Percentiles rank a stretch among this genome's conserved stretches.
Conservation (phyloP, 2,888 invertebrate genomes). For the Helleia helle region DNA sequence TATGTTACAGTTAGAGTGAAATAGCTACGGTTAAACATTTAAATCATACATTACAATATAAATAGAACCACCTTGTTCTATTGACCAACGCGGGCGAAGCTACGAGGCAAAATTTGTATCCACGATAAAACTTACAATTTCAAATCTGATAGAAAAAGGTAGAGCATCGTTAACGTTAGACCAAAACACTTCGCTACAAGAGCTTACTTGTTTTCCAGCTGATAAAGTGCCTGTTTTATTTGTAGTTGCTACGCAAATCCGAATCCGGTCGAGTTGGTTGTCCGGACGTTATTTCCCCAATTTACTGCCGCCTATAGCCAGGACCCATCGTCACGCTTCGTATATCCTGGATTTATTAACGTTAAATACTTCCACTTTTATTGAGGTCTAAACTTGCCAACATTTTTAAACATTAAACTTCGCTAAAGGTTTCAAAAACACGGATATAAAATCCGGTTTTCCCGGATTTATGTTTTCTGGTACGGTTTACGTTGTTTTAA, state of each 20-base stretch:
- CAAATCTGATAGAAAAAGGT: background rate
- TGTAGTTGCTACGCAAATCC: constrained; percentile 63
- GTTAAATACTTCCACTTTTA: constrained; percentile 19
- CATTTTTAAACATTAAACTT: constrained; percentile 8
- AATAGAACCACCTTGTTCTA: too few species aligned
- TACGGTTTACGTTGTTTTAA: constrained; percentile 16
- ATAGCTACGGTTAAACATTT: too few species aligned
- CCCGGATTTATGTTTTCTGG: too few species aligned
- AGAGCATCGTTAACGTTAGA: background rate
- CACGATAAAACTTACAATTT: too few species aligned
- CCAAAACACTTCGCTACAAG: constrained; percentile 3
- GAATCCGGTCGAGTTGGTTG: constrained; percentile 40
- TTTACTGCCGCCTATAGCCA: constrained; percentile 51
- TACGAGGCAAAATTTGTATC: too few species aligned
- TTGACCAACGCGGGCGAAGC: too few species aligned
- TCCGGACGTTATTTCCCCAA: constrained; percentile 53
- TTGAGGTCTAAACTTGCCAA: constrained; percentile 11
- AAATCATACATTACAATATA: too few species aligned
- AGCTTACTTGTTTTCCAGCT: constrained; percentile 36
- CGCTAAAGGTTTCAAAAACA: constrained; percentile 2
- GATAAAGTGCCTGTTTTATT: constrained; percentile 58
- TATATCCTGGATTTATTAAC: constrained; percentile 53
- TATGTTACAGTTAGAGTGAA: too few species aligned
- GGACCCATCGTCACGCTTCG: constrained; percentile 61
- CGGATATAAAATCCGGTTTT: too few species aligned